Base-by-base conservation (phyloP, 2,113 vertebrate genomes). In the Oncorhynchus keta region DNA sequence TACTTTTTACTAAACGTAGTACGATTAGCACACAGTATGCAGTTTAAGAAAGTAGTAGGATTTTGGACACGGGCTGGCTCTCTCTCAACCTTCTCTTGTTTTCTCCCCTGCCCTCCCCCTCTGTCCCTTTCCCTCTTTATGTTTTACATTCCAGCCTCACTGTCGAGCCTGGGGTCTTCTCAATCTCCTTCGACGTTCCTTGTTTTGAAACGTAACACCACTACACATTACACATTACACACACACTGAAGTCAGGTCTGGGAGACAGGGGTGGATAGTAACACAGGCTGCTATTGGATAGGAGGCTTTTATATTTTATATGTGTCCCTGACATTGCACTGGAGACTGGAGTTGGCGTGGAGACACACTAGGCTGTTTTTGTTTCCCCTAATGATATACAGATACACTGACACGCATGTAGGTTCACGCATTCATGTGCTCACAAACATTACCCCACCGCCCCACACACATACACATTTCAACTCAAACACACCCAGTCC, bases 131-230 rank as follows among this genome's bases (percentile, higher is more conserved):
- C 32, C 13, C 5, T n/a, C 89, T 88, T 85, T 85, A 83, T 85
- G 79, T 79, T 87, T 81, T 81, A 82, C 79, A 84, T 89, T 89
- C 81, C 84, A 79, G 83, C 57, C 79, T 3, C 2, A 83, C 72
- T 76, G 66, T 68, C 84, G 81, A 77, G 87, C 83, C 83, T 85
- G 86, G 74, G 84, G 86, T 73, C 76, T 85, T 51, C 83, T 77
- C 80, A 4, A 77, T 85, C 81, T 76, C 35, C 65, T 76, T 83
- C 57, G 7, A 64, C 57, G 75, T 80, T 80, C 69, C 57, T 78
- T 1, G 5, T 74, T 39, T 83, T 86, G 84, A 89, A 81, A 81
- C 83, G 68, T 55, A 77, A 78, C 68, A 24, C 81, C 80, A 80
- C 83, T 79, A 83, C 83, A 76, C 67, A 82, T 72, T 72, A 28